Percentiles rank a stretch among this genome's conserved stretches.
Evolutionary conservation across 1,140 invertebrate genomes (phyloP).

Genomic region (Yoshiicerus persimilis): DNA sequence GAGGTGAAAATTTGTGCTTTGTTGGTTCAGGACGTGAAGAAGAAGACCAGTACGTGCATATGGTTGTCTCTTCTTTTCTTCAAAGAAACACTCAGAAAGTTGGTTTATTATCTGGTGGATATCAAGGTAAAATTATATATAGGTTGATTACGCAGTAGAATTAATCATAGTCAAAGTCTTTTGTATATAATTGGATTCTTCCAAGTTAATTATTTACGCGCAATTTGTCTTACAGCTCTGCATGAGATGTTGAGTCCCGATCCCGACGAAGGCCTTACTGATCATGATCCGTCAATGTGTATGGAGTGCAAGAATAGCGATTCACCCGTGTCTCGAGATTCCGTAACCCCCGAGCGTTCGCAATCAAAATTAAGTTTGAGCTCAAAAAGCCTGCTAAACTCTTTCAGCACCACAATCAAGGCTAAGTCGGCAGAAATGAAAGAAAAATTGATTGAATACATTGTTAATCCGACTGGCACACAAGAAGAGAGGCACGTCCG

Average conservation of each 20-base stretch:
- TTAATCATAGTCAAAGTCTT: neutral
- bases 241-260: slow-evolving; percentile 77
- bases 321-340: slow-evolving; percentile 32
- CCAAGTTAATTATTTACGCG: neutral
- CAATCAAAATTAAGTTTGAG: neutral
- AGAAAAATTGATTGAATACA: slow-evolving; percentile 90
- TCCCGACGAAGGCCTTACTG: slow-evolving; percentile 73
- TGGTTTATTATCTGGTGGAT: slow-evolving; percentile 88
- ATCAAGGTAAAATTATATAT: slow-evolving; percentile 73
- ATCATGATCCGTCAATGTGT: slow-evolving; percentile 76
- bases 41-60: slow-evolving; percentile 95
- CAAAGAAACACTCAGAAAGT: slow-evolving; percentile 92
- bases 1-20: slow-evolving; percentile 95
- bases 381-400: slow-evolving; percentile 37
- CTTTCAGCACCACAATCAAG: slow-evolving; percentile 67
- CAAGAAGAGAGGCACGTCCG: slow-evolving; percentile 69
- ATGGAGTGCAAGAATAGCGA: slow-evolving; percentile 68
- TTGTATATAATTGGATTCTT: neutral
- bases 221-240: slow-evolving; percentile 61
- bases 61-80: slow-evolving; percentile 96
- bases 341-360: neutral
- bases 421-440: slow-evolving; percentile 89
- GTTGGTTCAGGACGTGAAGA: slow-evolving; percentile 92
- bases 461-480: slow-evolving; percentile 75
- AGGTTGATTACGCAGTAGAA: neutral